These are phyloP conservation scores for Tricholaema leucomelas DNA, from an alignment of 2,113 vertebrate genomes.

Conservation along the genomic window DNA sequence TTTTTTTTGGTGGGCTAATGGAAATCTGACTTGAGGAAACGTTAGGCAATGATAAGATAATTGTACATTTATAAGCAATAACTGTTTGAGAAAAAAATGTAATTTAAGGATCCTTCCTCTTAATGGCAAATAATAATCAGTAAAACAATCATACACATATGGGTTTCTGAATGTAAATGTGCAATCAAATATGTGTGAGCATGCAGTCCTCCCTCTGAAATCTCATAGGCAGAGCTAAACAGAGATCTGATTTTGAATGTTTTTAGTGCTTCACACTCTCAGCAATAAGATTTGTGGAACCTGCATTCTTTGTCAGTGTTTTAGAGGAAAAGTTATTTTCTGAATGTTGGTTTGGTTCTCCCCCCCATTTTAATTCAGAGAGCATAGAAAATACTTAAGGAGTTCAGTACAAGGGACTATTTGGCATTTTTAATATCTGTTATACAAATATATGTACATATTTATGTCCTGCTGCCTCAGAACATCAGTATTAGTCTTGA, in stretches of 20 bases:
- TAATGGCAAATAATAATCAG: conserved; percentile 44
- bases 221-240: background rate
- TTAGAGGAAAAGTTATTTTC: background rate
- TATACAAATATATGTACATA: background rate
- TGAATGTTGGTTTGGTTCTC: background rate
- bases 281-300: background rate
- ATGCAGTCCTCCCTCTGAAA: background rate
- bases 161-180: background rate
- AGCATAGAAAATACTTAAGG: background rate
- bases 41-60: conserved; percentile 22
- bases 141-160: background rate
- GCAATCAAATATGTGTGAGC: background rate
- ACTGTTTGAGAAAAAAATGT: conserved; percentile 38
- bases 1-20: conserved; percentile 2
- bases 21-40: conserved; percentile 47
- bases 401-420: background rate
- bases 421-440: background rate
- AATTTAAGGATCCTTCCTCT: conserved; percentile 19
- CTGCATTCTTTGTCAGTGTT: background rate
- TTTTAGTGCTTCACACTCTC: background rate
- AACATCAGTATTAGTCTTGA: background rate
- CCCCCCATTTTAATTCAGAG: background rate
- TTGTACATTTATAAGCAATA: conserved; percentile 28
- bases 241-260: background rate
- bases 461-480: background rate